Conservation (phyloP, 2,113 vertebrate genomes). For the Poecilia latipinna region DNA sequence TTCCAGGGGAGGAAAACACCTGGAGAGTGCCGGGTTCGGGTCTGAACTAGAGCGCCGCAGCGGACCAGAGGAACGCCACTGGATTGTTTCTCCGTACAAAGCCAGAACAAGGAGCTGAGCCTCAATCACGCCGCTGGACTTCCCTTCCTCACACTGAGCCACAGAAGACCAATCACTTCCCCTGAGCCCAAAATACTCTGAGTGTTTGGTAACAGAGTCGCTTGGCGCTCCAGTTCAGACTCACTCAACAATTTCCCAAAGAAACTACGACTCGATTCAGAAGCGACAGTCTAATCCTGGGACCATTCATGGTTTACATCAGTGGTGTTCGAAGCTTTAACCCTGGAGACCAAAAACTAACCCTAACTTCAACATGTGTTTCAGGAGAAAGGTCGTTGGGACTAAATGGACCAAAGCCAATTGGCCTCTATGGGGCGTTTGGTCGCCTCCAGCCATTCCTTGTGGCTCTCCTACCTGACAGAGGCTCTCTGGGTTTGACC, state of each 20-base stretch:
- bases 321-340: no score
- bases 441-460: background rate
- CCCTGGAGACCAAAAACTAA: no score
- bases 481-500: slow-evolving; percentile 82
- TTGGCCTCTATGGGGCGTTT: background rate
- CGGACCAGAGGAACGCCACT: background rate
- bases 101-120: background rate
- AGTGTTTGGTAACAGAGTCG: background rate
- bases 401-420: background rate
- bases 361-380: background rate
- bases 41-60: background rate
- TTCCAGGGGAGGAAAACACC: background rate
- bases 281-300: no score
- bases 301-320: no score
- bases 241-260: background rate
- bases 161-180: background rate
- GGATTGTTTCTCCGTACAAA: background rate
- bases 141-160: background rate
- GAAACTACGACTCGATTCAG: background rate
- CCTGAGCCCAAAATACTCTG: background rate
- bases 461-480: slow-evolving; percentile 82
- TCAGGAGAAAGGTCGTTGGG: background rate
- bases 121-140: background rate
- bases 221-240: background rate
- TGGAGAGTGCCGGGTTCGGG: background rate